Percentiles rank a stretch among this genome's conserved stretches.
These are phyloP conservation scores for Monochamus alternatus DNA, from an alignment of 2,888 invertebrate species.

Conservation along the genomic window DNA sequence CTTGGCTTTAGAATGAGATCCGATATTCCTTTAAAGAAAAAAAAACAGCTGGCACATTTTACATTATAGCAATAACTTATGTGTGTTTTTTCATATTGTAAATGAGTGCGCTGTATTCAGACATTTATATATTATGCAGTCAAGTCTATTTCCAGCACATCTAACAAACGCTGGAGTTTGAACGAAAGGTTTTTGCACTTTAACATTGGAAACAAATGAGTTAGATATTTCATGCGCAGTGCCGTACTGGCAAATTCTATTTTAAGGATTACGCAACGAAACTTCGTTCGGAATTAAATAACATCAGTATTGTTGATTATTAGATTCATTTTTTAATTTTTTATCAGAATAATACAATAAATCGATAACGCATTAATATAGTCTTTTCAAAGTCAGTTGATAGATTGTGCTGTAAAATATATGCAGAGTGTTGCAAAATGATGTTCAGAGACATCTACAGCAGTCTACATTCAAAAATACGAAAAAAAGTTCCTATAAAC, in stretches of 20 bases:
- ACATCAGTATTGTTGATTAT: too few species aligned
- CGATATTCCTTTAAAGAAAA: neutral
- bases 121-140: conserved; percentile 5
- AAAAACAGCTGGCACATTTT: conserved; percentile 12
- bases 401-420: too few species aligned
- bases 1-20: neutral
- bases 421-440: too few species aligned
- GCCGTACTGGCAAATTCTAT: neutral
- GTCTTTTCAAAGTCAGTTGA: too few species aligned
- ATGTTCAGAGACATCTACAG: too few species aligned
- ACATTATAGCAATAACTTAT: neutral
- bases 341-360: too few species aligned
- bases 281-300: too few species aligned
- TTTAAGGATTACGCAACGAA: neutral
- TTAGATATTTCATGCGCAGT: neutral
- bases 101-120: conserved; percentile 8
- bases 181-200: neutral
- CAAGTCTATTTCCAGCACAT: neutral
- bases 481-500: too few species aligned
- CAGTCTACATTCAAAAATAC: too few species aligned
- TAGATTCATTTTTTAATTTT: too few species aligned
- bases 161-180: neutral
- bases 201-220: neutral
- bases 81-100: conserved; percentile 21
- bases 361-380: too few species aligned